These are phyloP conservation scores for Nemurella pictetii DNA, from an alignment of 2,888 invertebrate species.

Conservation along the genomic window DNA sequence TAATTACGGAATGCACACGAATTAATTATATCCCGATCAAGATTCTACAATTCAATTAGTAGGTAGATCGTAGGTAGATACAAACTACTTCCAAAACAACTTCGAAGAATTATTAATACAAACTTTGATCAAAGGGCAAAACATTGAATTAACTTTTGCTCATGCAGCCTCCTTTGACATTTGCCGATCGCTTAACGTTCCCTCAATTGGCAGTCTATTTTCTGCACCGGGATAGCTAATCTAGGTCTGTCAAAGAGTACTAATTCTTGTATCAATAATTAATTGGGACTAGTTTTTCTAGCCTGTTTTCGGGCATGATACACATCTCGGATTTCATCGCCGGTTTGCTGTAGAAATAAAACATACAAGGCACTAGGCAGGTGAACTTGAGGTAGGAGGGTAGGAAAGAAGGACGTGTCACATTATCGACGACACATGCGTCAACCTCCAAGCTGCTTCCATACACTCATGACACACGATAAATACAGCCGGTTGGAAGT, in stretches of 20 bases:
- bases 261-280: background rate
- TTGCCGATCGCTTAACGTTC: background rate
- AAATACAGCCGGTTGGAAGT: too few relatives aligned
- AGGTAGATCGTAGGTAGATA: background rate
- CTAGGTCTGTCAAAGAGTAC: background rate
- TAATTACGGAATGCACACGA: background rate
- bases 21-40: background rate
- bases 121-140: background rate
- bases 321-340: background rate
- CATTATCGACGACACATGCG: too few relatives aligned
- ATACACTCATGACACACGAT: too few relatives aligned
- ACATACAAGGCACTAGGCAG: background rate
- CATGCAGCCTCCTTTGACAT: background rate
- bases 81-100: background rate
- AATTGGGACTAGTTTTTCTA: background rate
- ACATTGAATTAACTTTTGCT: background rate
- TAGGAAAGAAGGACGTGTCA: background rate
- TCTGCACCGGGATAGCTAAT: background rate
- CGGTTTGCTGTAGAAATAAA: background rate
- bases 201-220: background rate
- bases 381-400: background rate
- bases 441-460: too few relatives aligned
- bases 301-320: background rate
- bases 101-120: background rate
- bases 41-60: background rate